Evolutionary conservation across 2,797 vertebrate genomes (phyloP), one percentile per base, ranked within the genome.

Genomic region (Gallinago solitaria): DNA sequence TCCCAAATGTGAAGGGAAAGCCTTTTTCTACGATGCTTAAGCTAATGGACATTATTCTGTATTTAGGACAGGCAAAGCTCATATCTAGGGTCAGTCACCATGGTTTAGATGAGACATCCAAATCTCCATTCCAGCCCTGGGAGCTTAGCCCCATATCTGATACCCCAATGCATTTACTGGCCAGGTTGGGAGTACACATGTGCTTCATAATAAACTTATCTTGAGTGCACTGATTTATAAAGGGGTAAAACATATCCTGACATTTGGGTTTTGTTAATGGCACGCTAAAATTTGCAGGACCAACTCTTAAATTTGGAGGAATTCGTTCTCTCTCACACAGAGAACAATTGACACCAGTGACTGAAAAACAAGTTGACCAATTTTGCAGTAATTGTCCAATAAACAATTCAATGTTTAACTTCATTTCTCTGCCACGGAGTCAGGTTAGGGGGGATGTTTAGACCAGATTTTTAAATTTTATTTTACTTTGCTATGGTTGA

Each of bases 401-500:
- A 70, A 2, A 56, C 10, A 91, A 57, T 16, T 88, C 74, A 78
- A 11, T 28, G 12, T 76, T 89, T 92, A 73, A 73, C 56, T 87
- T 85, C 12, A 83, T 80, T 78, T 87, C 50, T 53, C 61, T 83
- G 32, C 14, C 18, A 87, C 68, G 39, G 0, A 1, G 11, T 75
- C 45, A 18, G 65, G 30, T 63, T 74, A 86, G 16, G 32, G 89
- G 80, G 53, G 76, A 54, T 96, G 87, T 87, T 97, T 92, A 90
- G 89, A 70, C 61, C 84, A 90, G 43, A 93, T 84, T 97, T 97
- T 90, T 33, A 79, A 82, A 63, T 93, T 90, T 90, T 76, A 12
- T 73, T 90, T 81, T 81, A 20, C 18, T 91, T 95, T 83, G 33
- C 83, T 89, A 21, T 70, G 27, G 80, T 76, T 90, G 95, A 96